Base-by-base conservation (phyloP, 2,113 vertebrate species). In the Odontesthes bonariensis region DNA sequence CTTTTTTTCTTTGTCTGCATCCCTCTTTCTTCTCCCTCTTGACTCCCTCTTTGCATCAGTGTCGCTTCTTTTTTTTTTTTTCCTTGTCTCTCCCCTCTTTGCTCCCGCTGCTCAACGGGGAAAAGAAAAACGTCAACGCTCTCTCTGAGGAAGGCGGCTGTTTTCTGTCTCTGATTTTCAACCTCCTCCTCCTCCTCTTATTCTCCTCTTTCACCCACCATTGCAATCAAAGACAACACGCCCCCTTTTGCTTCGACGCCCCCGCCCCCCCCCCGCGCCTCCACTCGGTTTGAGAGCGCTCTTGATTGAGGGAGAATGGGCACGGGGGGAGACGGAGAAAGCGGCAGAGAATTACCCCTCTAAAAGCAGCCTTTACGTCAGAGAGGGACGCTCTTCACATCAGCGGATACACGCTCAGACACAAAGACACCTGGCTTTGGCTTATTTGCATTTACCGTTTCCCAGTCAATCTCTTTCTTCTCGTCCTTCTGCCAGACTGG, bases 371-470 rank as follows among this genome's bases (percentile, higher is more conserved):
- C 33, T 76, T 82, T 79, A 92, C 87, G 81, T 90, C 88, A 88
- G 67, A 82, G 62, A 67, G 65, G 54, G 81, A 85, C 54, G 77
- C 82, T 77, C 75, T 68, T 84, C 88, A 64, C 86, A 81, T 86
- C 81, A 73, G 85, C 72, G 51, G 83, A 89, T 75, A 68, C 73
- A 27, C 86, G 17, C 80, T 79, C 73, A 68, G 82, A 86, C 88
- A 91, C 87, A 90, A 90, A 91, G 88, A 88, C 86, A 89, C 89
- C 88, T 91, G 88, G 61, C 73, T 84, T 38, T 17, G 62, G 59
- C 74, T 79, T 32, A 53, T 79, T 73, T 69, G 74, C 81, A 75
- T 89, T 73, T 62, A 35, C 53, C 60, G 27, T 31, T 56, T 42
- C 62, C 68, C 71, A 66, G 69, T 53, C 57, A 51, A 53, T 49